Percentiles rank a stretch among this genome's conserved stretches.
Conservation (phyloP, 1,140 invertebrate species). For the Epicauta chinensis region DNA sequence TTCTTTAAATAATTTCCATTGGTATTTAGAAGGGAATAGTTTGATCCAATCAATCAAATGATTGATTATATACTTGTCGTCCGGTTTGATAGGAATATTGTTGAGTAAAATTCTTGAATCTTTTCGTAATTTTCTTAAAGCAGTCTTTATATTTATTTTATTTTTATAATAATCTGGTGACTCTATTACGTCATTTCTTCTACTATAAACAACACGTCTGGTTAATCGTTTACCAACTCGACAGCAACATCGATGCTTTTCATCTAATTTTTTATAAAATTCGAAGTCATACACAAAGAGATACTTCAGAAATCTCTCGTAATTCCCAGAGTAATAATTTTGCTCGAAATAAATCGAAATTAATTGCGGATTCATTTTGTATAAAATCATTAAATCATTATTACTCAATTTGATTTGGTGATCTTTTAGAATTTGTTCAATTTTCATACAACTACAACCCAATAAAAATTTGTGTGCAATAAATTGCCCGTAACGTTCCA, state of each 20-base stretch:
- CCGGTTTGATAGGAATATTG: too few relatives aligned
- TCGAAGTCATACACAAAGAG: constrained; percentile 7
- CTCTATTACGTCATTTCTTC: neutral
- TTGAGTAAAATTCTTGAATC: too few relatives aligned
- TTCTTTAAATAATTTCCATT: too few relatives aligned
- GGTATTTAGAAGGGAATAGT: too few relatives aligned
- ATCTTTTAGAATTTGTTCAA: neutral
- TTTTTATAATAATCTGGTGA: too few relatives aligned
- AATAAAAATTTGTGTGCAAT: constrained; percentile 7
- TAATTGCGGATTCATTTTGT: constrained; percentile 8
- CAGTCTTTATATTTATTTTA: too few relatives aligned
- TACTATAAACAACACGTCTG: constrained; percentile 5
- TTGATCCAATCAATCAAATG: too few relatives aligned
- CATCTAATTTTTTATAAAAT: constrained; percentile 1
- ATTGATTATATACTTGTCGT: too few relatives aligned
- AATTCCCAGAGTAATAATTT: neutral
- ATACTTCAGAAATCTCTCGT: constrained; percentile 8
- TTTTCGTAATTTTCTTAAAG: too few relatives aligned
- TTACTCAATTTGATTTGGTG: neutral
- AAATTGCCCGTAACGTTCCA: constrained; percentile 13
- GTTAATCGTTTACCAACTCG: constrained; percentile 8
- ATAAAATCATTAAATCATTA: constrained; percentile 13
- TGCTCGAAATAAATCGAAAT: constrained; percentile 11
- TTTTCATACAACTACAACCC: constrained; percentile 10
- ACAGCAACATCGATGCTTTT: neutral